phyloP scores from a whole-genome alignment of 2,797 vertebrate genomes.

The Aldrovandia affinis region DNA sequence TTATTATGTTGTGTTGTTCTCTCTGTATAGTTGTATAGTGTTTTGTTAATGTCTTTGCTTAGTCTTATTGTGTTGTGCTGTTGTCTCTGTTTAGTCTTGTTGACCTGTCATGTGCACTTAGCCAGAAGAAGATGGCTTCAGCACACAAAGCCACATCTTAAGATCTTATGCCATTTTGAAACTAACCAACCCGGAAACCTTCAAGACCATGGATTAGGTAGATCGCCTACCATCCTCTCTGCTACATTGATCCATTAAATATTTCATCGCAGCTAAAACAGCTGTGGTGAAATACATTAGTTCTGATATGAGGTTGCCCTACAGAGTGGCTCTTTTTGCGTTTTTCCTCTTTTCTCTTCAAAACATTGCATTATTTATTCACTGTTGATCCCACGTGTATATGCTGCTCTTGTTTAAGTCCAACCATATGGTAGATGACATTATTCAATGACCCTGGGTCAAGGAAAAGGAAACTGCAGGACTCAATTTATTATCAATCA shows the following conservation, averaged over 20 bases:
- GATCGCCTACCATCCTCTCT: not conserved
- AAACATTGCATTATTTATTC: conserved; percentile 26
- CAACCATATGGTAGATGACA: not conserved
- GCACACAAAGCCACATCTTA: not conserved
- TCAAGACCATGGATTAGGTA: not conserved
- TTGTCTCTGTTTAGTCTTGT: conserved; percentile 5
- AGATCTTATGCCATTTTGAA: conserved; percentile 9
- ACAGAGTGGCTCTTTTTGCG: not conserved
- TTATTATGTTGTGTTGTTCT: too few species aligned
- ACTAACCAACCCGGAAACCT: not conserved
- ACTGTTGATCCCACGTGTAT: conserved; percentile 16
- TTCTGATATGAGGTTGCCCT: not conserved
- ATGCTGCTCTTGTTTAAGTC: not conserved
- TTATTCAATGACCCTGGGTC: not conserved
- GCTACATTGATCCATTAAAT: not conserved
- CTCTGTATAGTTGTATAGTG: too few species aligned
- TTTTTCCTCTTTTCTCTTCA: not conserved
- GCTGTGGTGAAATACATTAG: not conserved
- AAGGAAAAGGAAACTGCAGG: not conserved
- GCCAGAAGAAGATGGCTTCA: not conserved
- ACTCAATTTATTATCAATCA: not conserved
- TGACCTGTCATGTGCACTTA: conserved; percentile 9
- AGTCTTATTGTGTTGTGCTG: not conserved
- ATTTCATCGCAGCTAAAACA: not conserved
- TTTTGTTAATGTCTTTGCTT: not conserved